Base-by-base conservation (phyloP, 2,888 invertebrate genomes). In the Ariolimax columbianus region DNA sequence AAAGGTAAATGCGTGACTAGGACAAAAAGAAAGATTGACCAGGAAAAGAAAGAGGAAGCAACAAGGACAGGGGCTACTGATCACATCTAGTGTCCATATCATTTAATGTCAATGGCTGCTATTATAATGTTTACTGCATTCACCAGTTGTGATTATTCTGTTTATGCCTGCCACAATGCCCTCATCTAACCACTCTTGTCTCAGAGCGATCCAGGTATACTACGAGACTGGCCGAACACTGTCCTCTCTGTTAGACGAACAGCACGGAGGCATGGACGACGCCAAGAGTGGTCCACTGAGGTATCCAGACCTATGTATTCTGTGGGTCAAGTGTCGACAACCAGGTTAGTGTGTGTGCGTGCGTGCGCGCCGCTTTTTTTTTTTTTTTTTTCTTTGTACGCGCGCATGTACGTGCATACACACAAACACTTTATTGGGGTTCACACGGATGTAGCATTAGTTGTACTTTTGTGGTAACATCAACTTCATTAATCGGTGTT, bases 251-350 rank as follows among this genome's bases (percentile, higher is more conserved):
- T 93, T 97, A 88, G 95, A 95, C 9, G 96, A 96, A 86, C 97
- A 97, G 94, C 95, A 96, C 88, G 95, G 95, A 33, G 84, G 84
- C 26, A 88, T 89, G 1, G 89, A 80, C 7, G 77, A 89, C 2
- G 75, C 70, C 47, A 84, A 84, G 40, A 91, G 93, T 87, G 93
- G 93, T 30, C 91, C 91, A 7, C 95, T 98, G 33, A 95, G 98
- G 51, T 97, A 96, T 93, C 95, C 96, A 0, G 95, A 97, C 90
- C 96, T 96, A 0, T 94, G 97, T 87, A 95, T 98, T 82, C 95
- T 99, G 68, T 98, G 98, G 98, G 94, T 98, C 11, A 96, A 96
- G 90, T 97, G 97, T 92, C 96, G 97, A 88, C 96, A 96, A 95
- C 96, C 96, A 94, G 94, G 94, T 94, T 89, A 77, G 55, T 55